A percentile compares a stretch with the other conserved stretches of the same genome.
Conservation (phyloP, 2,113 vertebrate genomes). For the Hyperoodon ampullatus region DNA sequence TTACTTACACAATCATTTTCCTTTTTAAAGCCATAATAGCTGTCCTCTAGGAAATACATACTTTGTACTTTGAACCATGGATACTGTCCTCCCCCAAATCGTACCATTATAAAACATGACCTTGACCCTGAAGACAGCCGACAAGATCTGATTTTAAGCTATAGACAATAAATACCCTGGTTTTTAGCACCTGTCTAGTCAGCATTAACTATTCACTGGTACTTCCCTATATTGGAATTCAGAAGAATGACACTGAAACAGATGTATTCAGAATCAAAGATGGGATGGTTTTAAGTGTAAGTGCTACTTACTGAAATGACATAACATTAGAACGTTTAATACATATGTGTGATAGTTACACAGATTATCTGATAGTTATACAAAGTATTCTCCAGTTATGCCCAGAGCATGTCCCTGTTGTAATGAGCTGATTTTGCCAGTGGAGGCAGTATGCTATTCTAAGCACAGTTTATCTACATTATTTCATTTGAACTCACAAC, state of each 20-base stretch:
- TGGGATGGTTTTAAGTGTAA: not conserved
- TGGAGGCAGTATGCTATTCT: not conserved
- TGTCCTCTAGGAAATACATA: not conserved
- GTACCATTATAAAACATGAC: not conserved
- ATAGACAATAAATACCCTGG: not conserved
- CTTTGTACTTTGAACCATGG: not conserved
- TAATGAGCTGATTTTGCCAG: not conserved
- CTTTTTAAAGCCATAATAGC: not conserved
- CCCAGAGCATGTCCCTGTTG: too few species aligned
- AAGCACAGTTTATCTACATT: not conserved
- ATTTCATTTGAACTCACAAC: not conserved
- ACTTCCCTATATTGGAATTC: not conserved
- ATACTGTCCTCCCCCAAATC: not conserved
- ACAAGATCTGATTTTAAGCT: not conserved
- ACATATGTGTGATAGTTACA: fast-evolving
- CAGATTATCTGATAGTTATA: not conserved
- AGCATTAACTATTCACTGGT: not conserved
- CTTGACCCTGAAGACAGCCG: not conserved
- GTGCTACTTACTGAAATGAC: not conserved
- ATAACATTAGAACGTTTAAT: not conserved
- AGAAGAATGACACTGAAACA: not conserved
- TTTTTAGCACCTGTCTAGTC: not conserved
- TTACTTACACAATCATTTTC: not conserved
- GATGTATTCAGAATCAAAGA: not conserved
- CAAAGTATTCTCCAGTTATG: too few species aligned